Evolutionary conservation across 2,113 vertebrate species (phyloP), one percentile per base, ranked within the genome.

Genomic region (Clarias batrachus): DNA sequence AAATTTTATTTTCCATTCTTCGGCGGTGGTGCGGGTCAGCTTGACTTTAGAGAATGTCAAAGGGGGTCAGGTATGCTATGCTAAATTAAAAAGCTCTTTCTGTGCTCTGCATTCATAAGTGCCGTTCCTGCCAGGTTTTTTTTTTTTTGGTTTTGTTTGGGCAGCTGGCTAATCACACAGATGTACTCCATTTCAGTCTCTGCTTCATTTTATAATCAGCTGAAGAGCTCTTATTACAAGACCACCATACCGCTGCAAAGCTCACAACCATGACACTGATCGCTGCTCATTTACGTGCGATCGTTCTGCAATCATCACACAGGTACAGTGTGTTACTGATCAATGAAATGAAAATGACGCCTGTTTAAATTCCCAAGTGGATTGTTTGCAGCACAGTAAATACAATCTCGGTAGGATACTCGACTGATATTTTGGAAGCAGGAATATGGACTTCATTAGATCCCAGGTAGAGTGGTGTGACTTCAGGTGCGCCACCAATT

Each of bases 361-460:
- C 33, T 60, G 52, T 27, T 62, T 17, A 16, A 19, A 48, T 48
- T 56, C 41, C 25, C 2, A 17, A 13, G 33, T 9, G 30, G 83
- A 74, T 63, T 48, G 52, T 81, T 23, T 41, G n/a, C 4, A 70
- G 48, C 37, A 16, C 52, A 52, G 30, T 48, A 62, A 78, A 12
- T 19, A 25, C n/a, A n/a, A 57, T 60, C 33, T 76, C 23, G 16
- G 48, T 19, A 60, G 12, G 9, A 59, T 19, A 37, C 81, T 41
- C 54, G 41, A 86, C 54, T 54, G 80, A 78, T 27, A 56, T 78
- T 78, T 27, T 78, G 74, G 56, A 78, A 78, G 12, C 13, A 27
- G 52, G 74, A 27, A 56, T 27, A 56, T 56, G 74, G 80, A 83
- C 84, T 71, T 83, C 37, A 88, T 86, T 83, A 80, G 27, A 76